A percentile compares a stretch with the other conserved stretches of the same genome.
Evolutionary conservation across 2,888 invertebrate genomes (phyloP).

Genomic region (Craniophora ligustri): DNA sequence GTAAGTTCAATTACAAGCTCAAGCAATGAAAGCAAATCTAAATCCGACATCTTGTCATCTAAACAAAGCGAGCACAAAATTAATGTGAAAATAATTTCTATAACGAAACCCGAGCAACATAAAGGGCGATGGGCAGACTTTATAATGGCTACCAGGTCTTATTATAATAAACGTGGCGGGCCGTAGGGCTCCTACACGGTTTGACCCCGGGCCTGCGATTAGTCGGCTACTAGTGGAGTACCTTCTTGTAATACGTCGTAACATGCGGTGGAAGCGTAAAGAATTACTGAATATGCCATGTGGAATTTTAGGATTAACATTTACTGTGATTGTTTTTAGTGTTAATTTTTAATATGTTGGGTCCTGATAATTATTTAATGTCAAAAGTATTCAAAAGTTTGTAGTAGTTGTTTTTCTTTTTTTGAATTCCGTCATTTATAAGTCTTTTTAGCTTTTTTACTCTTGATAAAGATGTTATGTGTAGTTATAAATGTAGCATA

Average conservation of each 20-base stretch:
- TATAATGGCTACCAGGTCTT: conserved; percentile 78
- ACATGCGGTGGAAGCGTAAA: conserved; percentile 60
- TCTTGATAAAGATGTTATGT: too few relatives aligned
- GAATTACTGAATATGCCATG: conserved; percentile 58
- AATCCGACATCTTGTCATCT: conserved; percentile 28
- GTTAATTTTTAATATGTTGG: background rate
- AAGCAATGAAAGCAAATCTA: conserved; percentile 21
- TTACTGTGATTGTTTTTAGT: background rate
- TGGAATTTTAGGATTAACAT: background rate
- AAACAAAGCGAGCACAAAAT: conserved; percentile 42
- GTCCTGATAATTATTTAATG: too few relatives aligned
- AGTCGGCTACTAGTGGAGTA: conserved; percentile 77
- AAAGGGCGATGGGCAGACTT: conserved; percentile 78
- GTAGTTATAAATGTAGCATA: too few relatives aligned
- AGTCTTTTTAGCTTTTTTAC: too few relatives aligned
- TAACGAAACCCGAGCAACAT: conserved; percentile 54
- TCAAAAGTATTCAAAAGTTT: too few relatives aligned
- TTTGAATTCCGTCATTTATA: too few relatives aligned
- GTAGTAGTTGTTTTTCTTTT: too few relatives aligned
- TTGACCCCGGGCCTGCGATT: conserved; percentile 85
- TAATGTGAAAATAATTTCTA: conserved; percentile 72
- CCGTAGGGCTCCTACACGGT: conserved; percentile 79
- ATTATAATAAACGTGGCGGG: conserved; percentile 87
- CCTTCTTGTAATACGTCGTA: conserved; percentile 70
- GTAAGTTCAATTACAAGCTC: conserved; percentile 8